phyloP scores from a whole-genome alignment of 2,113 vertebrate species.

The Grammomys dolichurus region DNA sequence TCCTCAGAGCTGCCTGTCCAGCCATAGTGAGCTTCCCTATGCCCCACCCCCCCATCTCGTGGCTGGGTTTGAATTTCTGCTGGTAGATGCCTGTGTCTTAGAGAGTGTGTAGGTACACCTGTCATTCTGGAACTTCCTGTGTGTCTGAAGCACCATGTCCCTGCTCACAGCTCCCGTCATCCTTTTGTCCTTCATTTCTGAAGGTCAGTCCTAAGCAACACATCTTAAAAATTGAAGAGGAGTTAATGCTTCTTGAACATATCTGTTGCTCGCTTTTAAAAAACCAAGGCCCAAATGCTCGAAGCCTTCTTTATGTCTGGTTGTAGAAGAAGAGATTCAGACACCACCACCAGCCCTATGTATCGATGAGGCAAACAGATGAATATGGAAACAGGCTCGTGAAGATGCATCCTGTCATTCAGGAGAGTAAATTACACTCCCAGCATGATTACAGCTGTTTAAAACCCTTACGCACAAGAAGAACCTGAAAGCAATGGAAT shows the following conservation, averaged over 20 bases:
- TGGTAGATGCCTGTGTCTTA: background rate
- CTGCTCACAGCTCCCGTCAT: background rate
- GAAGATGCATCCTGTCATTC: background rate
- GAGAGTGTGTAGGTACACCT: accelerated
- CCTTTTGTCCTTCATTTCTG: background rate
- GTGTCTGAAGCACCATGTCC: background rate
- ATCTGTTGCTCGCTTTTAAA: background rate
- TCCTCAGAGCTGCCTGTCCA: background rate
- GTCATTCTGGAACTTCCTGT: background rate
- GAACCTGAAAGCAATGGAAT: background rate
- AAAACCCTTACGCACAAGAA: background rate
- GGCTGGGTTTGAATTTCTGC: background rate
- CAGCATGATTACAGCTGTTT: background rate
- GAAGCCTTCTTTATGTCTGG: background rate
- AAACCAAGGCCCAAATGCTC: background rate
- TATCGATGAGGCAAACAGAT: background rate
- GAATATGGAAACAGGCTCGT: background rate
- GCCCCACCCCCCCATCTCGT: background rate
- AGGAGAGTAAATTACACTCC: background rate
- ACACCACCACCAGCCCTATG: background rate
- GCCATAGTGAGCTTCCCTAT: background rate
- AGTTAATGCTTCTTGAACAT: background rate
- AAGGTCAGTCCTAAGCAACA: background rate
- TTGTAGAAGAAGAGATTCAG: conserved; percentile 14
- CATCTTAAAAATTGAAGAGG: background rate